A percentile compares a stretch with the other conserved stretches of the same genome.
phyloP scores from a whole-genome alignment of 2,797 vertebrate species.

The Loriculus beryllinus region DNA sequence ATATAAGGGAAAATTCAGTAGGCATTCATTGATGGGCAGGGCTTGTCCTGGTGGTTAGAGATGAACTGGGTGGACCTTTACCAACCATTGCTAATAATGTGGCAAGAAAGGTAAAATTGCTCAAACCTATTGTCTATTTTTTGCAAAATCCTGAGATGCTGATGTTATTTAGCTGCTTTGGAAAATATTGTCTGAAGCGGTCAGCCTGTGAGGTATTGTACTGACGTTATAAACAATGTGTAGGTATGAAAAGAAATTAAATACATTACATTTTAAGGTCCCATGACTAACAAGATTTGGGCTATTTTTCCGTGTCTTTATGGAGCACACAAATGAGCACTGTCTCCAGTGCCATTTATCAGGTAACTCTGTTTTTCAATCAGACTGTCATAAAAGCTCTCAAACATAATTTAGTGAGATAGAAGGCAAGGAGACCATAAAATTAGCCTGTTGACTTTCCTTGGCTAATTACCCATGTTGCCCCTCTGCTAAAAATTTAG shows the following conservation, averaged over 20 bases:
- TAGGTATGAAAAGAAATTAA: slow-evolving; percentile 17
- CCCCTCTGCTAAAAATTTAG: not conserved
- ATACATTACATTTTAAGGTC: not conserved
- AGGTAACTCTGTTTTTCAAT: not conserved
- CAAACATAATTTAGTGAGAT: not conserved
- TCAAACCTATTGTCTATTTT: not conserved
- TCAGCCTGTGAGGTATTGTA: not conserved
- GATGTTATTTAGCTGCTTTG: not conserved
- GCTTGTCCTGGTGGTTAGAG: not conserved
- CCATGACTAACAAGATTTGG: not conserved
- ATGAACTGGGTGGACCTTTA: not conserved
- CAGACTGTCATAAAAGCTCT: not conserved
- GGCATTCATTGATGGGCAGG: not conserved
- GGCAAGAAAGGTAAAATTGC: not conserved
- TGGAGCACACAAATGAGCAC: not conserved
- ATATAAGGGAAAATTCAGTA: not conserved
- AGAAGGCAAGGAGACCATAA: not conserved
- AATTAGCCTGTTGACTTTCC: not conserved
- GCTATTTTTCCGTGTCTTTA: not conserved
- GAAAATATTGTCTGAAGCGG: not conserved
- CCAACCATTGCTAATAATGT: not conserved
- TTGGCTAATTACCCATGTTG: not conserved
- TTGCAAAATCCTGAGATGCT: not conserved
- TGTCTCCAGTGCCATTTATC: not conserved
- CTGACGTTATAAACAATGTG: not conserved